A percentile compares a stretch with the other conserved stretches of the same genome.
phyloP scores from a whole-genome alignment of 2,888 invertebrate genomes.

The Pollenia labialis region DNA sequence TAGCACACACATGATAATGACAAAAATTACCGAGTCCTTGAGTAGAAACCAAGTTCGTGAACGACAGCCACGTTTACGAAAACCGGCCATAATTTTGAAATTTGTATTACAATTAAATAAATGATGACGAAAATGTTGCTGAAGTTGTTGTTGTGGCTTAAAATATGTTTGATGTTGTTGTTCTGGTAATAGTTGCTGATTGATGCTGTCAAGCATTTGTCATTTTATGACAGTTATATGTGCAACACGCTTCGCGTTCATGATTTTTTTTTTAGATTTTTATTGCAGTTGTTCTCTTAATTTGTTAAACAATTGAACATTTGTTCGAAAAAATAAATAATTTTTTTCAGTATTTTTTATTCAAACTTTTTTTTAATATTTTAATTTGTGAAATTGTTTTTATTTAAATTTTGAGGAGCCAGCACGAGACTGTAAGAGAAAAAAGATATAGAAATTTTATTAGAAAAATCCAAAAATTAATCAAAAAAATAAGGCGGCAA shows the following conservation, averaged over 20 bases:
- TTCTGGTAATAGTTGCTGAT: conserved; percentile 76
- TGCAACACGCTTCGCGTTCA: conserved; percentile 81
- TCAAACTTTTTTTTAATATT: not conserved
- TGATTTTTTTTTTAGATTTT: conserved; percentile 75
- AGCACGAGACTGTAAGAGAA: no score
- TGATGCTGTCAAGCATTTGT: conserved; percentile 83
- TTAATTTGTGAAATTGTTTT: not conserved
- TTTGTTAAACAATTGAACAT: conserved; percentile 17
- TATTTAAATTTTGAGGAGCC: conserved; percentile 8
- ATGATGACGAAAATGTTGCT: conserved; percentile 32
- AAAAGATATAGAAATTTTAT: no score
- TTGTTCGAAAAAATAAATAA: not conserved
- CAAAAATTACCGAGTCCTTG: conserved; percentile 78
- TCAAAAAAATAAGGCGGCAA: no score
- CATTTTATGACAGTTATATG: conserved; percentile 83
- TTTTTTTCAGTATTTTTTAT: not conserved
- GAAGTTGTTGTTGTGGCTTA: conserved; percentile 25
- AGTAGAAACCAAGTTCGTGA: conserved; percentile 78
- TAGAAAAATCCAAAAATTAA: no score
- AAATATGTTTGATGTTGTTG: conserved; percentile 46
- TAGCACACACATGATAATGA: conserved; percentile 74
- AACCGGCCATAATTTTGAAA: conserved; percentile 77
- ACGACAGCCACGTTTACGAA: conserved; percentile 77
- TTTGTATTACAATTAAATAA: conserved; percentile 29
- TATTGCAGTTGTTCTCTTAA: conserved; percentile 40